phyloP scores from a whole-genome alignment of 2,888 invertebrate genomes.

The Mythimna impura region DNA sequence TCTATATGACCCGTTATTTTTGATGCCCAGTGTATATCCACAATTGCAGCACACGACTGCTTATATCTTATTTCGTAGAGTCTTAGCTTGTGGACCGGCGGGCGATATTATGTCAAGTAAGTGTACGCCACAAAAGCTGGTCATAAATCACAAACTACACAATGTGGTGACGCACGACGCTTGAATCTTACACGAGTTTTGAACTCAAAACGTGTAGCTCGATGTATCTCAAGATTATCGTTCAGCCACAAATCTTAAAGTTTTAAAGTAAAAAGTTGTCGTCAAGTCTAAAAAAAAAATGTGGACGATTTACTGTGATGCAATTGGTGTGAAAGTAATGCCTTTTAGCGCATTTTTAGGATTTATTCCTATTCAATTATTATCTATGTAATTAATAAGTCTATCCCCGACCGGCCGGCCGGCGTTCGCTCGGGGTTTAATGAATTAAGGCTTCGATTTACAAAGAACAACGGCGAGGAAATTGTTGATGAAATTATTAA shows the following conservation, averaged over 20 bases:
- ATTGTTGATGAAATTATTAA: too few species aligned
- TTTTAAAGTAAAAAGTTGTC: constrained; percentile 5
- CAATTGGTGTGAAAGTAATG: neutral
- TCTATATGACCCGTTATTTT: too few species aligned
- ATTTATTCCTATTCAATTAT: too few species aligned
- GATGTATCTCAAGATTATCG: neutral
- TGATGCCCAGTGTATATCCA: too few species aligned
- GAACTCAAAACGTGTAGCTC: constrained; percentile 8
- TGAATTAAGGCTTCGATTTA: too few species aligned
- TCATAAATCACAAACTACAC: constrained; percentile 42
- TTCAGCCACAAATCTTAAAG: constrained; percentile 13
- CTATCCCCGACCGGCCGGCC: too few species aligned
- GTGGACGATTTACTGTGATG: neutral
- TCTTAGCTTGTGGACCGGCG: constrained; percentile 11
- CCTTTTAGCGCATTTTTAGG: neutral
- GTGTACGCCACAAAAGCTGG: constrained; percentile 5
- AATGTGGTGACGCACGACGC: constrained; percentile 21
- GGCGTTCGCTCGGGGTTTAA: too few species aligned
- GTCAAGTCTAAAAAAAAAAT: neutral
- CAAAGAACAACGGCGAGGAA: too few species aligned
- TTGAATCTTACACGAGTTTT: constrained; percentile 40
- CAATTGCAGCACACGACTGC: neutral
- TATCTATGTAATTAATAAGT: too few species aligned
- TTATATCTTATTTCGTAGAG: neutral
- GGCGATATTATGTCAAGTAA: constrained; percentile 6